phyloP scores from a whole-genome alignment of 2,113 vertebrate genomes.

The Misgurnus anguillicaudatus region DNA sequence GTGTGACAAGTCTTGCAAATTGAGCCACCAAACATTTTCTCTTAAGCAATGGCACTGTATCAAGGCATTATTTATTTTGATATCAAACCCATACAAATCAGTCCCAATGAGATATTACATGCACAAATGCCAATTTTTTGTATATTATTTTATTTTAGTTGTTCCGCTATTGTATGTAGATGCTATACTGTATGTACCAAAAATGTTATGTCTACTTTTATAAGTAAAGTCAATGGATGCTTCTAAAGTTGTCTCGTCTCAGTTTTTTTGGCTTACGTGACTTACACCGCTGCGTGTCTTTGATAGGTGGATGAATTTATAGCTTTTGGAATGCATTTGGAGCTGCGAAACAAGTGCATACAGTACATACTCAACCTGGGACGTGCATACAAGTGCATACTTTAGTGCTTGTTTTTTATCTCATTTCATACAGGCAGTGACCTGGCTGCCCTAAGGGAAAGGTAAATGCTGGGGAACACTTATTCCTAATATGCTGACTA shows the following conservation, averaged over 20 bases:
- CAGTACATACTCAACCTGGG: background rate
- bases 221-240: conserved; percentile 56
- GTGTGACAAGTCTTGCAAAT: conserved; percentile 78
- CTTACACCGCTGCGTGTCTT: background rate
- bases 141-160: conserved; percentile 71
- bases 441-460: conserved; percentile 52
- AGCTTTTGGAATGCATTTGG: conserved; percentile 17
- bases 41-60: conserved; percentile 69
- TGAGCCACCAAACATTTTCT: conserved; percentile 80
- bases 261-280: conserved; percentile 27
- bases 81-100: conserved; percentile 72
- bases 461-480: conserved; percentile 45
- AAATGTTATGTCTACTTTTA: conserved; percentile 53
- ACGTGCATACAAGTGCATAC: background rate
- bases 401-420: conserved; percentile 30
- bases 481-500: conserved; percentile 43
- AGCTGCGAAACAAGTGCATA: conserved; percentile 11
- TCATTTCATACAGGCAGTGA: conserved; percentile 48
- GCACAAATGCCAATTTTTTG: conserved; percentile 72
- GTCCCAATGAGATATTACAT: conserved; percentile 69
- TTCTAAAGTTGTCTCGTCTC: conserved; percentile 44
- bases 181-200: conserved; percentile 73
- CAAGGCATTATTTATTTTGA: conserved; percentile 78
- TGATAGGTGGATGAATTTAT: background rate
- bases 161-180: conserved; percentile 75